Evolutionary conservation across 2,888 invertebrate genomes (phyloP).

Genomic region (Mycalesis mineus): DNA sequence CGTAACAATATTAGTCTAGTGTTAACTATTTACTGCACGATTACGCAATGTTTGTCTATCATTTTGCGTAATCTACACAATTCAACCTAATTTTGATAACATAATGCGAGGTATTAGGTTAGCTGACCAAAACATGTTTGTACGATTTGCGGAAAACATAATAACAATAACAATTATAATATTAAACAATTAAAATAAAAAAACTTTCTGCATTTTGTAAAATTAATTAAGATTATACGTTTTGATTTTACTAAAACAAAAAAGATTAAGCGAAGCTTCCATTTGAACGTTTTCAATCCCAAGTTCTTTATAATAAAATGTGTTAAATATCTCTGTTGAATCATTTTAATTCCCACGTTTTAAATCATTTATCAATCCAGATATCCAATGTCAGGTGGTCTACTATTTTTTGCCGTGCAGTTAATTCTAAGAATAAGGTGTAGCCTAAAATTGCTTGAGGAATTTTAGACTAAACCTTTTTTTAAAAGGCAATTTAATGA

Average conservation of each 20-base stretch:
- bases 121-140: neutral
- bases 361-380: conserved; percentile 25
- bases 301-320: neutral
- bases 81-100: conserved; percentile 7
- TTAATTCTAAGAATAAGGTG: conserved; percentile 28
- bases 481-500: conserved; percentile 7
- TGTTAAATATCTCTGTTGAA: conserved; percentile 14
- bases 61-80: conserved; percentile 3
- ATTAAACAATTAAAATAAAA: too few relatives aligned
- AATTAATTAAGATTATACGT: too few relatives aligned
- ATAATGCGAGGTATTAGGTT: neutral
- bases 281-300: neutral
- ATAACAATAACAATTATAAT: too few relatives aligned
- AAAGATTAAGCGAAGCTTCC: too few relatives aligned
- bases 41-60: neutral
- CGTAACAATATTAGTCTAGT: neutral
- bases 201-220: too few relatives aligned
- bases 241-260: too few relatives aligned
- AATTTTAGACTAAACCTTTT: too few relatives aligned
- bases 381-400: conserved; percentile 18
- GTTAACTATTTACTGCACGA: neutral
- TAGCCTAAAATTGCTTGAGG: conserved; percentile 19
- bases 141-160: too few relatives aligned
- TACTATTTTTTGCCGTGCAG: conserved; percentile 27
- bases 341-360: conserved; percentile 21